These are phyloP conservation scores for Epizoanthus illoricatus DNA, from an alignment of 92 coral and sea anemone genomes.

Conservation along the genomic window DNA sequence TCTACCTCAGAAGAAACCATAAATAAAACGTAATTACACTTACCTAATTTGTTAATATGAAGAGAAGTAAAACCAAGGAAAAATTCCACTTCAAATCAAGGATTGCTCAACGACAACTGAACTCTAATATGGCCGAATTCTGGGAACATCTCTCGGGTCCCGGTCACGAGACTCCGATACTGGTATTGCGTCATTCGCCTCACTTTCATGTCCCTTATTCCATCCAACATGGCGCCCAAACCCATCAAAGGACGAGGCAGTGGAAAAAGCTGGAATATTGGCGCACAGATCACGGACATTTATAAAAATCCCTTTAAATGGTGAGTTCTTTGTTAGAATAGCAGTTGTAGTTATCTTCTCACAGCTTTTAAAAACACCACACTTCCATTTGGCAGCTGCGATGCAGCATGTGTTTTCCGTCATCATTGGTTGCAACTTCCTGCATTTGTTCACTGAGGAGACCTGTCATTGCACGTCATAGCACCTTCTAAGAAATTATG, in stretches of 20 bases:
- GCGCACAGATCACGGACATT: slow-evolving; percentile 73
- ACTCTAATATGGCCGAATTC: slow-evolving; percentile 82
- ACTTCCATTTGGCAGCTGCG: background rate
- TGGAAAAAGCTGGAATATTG: slow-evolving; percentile 44
- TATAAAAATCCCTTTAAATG: slow-evolving; percentile 92
- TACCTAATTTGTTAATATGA: slow-evolving; percentile 39
- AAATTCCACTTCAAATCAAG: slow-evolving; percentile 43
- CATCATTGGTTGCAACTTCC: background rate
- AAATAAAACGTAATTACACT: background rate
- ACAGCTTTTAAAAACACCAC: no score
- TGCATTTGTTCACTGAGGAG: background rate
- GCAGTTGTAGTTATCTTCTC: background rate
- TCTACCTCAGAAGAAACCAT: background rate
- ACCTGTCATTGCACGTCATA: slow-evolving; percentile 16
- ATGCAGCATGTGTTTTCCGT: background rate
- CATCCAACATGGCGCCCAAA: slow-evolving; percentile 84
- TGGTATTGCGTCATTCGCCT: slow-evolving; percentile 73
- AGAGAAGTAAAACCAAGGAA: slow-evolving; percentile 27
- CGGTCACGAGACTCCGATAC: slow-evolving; percentile 67
- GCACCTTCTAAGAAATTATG: background rate
- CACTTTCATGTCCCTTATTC: background rate
- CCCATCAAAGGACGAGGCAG: slow-evolving; percentile 52
- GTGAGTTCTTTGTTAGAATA: slow-evolving; percentile 45
- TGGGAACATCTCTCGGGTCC: slow-evolving; percentile 56
- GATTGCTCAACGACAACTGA: slow-evolving; percentile 30